Evolutionary conservation across 2,888 invertebrate genomes (phyloP).

Genomic region (Neocrepidodera transversa): DNA sequence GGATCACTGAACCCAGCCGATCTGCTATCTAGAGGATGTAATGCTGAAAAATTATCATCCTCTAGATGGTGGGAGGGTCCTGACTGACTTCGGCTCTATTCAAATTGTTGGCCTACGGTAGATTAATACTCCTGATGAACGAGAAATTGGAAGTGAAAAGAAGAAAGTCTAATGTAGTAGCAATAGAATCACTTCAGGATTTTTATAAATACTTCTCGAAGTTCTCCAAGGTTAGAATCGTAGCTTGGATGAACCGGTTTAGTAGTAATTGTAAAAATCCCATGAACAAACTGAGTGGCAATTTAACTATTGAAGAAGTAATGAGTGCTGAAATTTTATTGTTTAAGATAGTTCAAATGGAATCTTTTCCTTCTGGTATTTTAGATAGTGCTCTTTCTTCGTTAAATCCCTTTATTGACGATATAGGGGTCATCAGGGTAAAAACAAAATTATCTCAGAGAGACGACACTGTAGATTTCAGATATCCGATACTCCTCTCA

Average conservation of each 20-base stretch:
- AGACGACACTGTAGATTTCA: not conserved
- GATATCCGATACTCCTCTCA: conserved; percentile 21
- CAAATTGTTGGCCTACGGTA: not conserved
- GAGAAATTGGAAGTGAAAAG: not conserved
- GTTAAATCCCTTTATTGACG: not conserved
- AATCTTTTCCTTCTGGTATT: not conserved
- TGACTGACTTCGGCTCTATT: not conserved
- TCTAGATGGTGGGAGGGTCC: conserved; percentile 28
- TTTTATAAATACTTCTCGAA: not conserved
- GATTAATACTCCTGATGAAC: not conserved
- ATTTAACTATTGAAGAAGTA: conserved; percentile 2
- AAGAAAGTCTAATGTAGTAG: not conserved
- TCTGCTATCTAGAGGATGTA: conserved; percentile 22
- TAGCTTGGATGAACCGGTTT: not conserved
- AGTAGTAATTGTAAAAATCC: not conserved
- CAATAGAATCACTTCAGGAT: not conserved
- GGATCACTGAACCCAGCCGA: conserved; percentile 26
- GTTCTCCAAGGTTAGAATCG: not conserved
- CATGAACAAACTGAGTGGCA: not conserved
- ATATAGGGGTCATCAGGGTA: not conserved
- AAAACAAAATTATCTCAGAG: not conserved
- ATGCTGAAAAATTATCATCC: not conserved
- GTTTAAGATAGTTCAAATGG: not conserved
- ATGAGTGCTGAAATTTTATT: not conserved
- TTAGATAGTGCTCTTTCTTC: not conserved